phyloP scores from a whole-genome alignment of 92 coral and sea anemone genomes.

The Galaxea fascicularis region DNA sequence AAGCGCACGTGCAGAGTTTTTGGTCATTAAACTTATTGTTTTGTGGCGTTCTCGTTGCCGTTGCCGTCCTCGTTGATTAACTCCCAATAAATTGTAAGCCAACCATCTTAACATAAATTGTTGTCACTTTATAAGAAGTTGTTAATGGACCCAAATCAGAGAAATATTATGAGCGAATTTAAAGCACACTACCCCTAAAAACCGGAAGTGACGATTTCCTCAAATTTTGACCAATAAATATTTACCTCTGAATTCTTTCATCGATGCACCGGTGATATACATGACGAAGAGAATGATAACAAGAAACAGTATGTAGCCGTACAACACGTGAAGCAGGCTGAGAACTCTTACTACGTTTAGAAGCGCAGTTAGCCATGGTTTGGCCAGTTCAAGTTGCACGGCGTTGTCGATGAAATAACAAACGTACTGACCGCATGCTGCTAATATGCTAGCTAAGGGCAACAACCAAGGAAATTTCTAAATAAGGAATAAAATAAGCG shows the following conservation, averaged over 20 bases:
- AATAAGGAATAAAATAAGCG: background rate
- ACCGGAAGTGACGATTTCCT: too few relatives aligned
- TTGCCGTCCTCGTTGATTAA: too few relatives aligned
- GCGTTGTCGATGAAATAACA: conserved; percentile 93
- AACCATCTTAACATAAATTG: too few relatives aligned
- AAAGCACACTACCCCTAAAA: too few relatives aligned
- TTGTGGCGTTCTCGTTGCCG: too few relatives aligned
- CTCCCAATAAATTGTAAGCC: too few relatives aligned
- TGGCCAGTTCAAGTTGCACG: conserved; percentile 78
- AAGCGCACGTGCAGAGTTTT: too few relatives aligned
- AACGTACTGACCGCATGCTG: conserved; percentile 87
- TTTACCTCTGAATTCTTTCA: conserved; percentile 96
- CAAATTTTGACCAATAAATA: background rate
- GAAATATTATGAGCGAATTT: too few relatives aligned
- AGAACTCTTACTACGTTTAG: conserved; percentile 78
- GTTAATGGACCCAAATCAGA: too few relatives aligned
- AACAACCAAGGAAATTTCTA: conserved; percentile 83
- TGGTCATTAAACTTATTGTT: too few relatives aligned
- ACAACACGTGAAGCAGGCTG: conserved; percentile 87
- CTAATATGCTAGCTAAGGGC: conserved; percentile 70
- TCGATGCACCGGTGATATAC: conserved; percentile 89
- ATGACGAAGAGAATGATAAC: conserved; percentile 78
- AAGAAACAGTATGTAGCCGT: conserved; percentile 87
- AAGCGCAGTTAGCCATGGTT: conserved; percentile 67
- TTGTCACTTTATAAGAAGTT: too few relatives aligned